A percentile compares a stretch with the other conserved stretches of the same genome.
These are phyloP conservation scores for Trissolcus japonicus DNA, from an alignment of 2,888 invertebrate species.

Conservation along the genomic window DNA sequence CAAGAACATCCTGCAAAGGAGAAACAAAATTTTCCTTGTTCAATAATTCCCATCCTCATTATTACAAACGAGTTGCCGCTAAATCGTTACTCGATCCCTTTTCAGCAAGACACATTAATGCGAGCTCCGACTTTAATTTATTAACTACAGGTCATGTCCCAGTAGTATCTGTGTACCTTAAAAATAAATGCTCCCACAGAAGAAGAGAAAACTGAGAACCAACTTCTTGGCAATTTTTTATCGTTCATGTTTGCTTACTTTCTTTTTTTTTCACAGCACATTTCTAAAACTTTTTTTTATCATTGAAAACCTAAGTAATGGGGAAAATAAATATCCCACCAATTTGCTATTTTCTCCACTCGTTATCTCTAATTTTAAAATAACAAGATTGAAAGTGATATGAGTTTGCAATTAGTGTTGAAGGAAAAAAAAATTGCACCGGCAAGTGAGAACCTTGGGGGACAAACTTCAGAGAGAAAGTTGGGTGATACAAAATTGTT, in stretches of 20 bases:
- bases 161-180: too few species aligned
- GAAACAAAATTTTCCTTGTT: not conserved
- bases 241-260: too few species aligned
- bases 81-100: not conserved
- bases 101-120: not conserved
- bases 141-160: not conserved
- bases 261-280: too few species aligned
- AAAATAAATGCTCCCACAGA: too few species aligned
- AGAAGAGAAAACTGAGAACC: too few species aligned
- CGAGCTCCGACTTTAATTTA: not conserved
- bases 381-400: too few species aligned
- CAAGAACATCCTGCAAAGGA: slow-evolving; percentile 80
- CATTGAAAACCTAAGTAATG: too few species aligned
- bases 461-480: not conserved
- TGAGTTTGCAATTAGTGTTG: not conserved
- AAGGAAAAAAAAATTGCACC: not conserved
- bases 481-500: not conserved
- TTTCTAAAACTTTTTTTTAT: too few species aligned
- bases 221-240: too few species aligned
- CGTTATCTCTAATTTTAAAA: not conserved
- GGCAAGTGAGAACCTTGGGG: too few species aligned
- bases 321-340: too few species aligned
- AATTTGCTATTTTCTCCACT: not conserved
- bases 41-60: not conserved
- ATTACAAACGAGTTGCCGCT: too few species aligned